Conservation (phyloP, 1,140 invertebrate genomes). For the Brachionus plicatilis region DNA sequence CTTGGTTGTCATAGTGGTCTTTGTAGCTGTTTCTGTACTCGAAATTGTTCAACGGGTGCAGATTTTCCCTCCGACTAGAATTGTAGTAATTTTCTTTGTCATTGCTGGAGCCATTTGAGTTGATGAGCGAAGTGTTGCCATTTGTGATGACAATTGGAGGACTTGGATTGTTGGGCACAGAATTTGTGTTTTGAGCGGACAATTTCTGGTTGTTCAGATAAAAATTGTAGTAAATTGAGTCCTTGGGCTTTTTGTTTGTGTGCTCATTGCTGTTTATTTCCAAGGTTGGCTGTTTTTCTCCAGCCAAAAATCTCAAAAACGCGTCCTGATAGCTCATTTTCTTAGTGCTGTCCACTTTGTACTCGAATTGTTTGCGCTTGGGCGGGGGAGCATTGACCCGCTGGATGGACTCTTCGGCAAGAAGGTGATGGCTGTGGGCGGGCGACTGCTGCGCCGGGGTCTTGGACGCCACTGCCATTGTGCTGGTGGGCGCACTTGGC, state of each 20-base stretch:
- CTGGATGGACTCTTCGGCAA: constrained; percentile 38
- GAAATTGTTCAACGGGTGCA: constrained; percentile 27
- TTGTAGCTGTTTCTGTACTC: constrained; percentile 39
- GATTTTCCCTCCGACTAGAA: constrained; percentile 27
- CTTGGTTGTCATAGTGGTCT: constrained; percentile 34
- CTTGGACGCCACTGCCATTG: neutral
- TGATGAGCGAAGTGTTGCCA: neutral
- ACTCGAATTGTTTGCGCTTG: constrained; percentile 36
- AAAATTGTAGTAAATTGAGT: constrained; percentile 25
- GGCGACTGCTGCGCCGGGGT: neutral
- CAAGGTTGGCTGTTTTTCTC: constrained; percentile 33
- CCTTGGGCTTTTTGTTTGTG: constrained; percentile 33
- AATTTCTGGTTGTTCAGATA: constrained; percentile 16
- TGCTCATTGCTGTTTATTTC: constrained; percentile 26
- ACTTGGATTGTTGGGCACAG: neutral
- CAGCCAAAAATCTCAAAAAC: constrained; percentile 35
- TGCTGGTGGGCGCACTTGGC: neutral
- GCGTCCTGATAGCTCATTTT: constrained; percentile 31
- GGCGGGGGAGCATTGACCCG: constrained; percentile 33
- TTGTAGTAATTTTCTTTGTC: constrained; percentile 40
- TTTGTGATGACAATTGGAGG: neutral
- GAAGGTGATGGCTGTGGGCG: neutral
- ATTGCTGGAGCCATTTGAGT: neutral
- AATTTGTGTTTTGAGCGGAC: neutral
- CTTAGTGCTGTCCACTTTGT: neutral